Percentiles rank a stretch among this genome's conserved stretches.
These are phyloP conservation scores for Betta splendens DNA, from an alignment of 2,797 vertebrate genomes.

Conservation along the genomic window DNA sequence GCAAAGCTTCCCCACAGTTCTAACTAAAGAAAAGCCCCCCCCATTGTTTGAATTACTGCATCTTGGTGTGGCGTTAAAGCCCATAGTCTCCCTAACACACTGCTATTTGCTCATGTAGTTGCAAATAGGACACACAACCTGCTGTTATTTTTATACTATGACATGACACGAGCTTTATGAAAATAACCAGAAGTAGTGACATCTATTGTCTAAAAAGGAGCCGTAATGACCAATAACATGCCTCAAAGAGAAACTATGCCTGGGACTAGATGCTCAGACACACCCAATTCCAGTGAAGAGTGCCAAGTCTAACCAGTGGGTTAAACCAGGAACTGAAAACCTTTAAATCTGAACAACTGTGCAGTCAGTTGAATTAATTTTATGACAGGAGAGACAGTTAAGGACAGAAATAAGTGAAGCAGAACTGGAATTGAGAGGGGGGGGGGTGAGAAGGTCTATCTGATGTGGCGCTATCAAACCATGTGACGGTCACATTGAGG, in stretches of 20 bases:
- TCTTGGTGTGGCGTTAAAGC: too few species aligned
- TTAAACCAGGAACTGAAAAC: neutral
- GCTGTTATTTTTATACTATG: neutral
- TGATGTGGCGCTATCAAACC: constrained; percentile 60
- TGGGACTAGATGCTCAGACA: neutral
- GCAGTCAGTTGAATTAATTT: neutral
- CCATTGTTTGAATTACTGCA: constrained; percentile 21
- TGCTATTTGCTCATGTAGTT: too few species aligned
- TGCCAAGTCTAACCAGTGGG: neutral
- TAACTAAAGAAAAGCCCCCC: neutral
- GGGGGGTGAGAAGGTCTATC: constrained; percentile 43
- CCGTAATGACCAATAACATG: rapidly evolving
- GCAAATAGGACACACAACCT: too few species aligned
- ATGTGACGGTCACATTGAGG: constrained; percentile 76
- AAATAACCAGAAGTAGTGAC: neutral
- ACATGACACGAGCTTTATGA: neutral
- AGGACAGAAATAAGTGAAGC: too few species aligned
- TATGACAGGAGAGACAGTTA: too few species aligned
- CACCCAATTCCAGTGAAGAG: neutral
- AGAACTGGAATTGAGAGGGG: neutral
- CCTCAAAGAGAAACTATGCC: neutral
- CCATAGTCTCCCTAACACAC: too few species aligned
- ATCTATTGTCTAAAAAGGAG: too few species aligned
- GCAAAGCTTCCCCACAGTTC: neutral
- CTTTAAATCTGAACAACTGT: neutral